phyloP scores from a whole-genome alignment of 2,888 invertebrate species.

The Adela reaumurella region DNA sequence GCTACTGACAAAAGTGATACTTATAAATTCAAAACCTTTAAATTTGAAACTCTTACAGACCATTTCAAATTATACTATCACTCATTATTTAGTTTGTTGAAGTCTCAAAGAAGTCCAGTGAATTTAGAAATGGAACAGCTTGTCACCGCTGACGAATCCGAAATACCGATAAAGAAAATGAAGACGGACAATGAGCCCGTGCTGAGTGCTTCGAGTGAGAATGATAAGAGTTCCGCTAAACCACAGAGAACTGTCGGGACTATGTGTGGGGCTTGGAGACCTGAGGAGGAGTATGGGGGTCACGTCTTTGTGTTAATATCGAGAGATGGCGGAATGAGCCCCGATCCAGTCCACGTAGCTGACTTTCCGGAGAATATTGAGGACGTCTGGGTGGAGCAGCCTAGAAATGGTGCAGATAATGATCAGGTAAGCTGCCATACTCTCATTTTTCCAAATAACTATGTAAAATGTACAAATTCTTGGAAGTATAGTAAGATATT shows the following conservation, averaged over 20 bases:
- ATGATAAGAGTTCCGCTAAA: slow-evolving; percentile 19
- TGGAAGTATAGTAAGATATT: too few relatives aligned
- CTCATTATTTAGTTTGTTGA: too few relatives aligned
- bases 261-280: slow-evolving; percentile 51
- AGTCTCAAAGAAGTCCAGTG: too few relatives aligned
- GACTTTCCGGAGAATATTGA: slow-evolving; percentile 47
- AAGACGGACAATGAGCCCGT: background rate
- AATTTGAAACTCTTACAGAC: too few relatives aligned
- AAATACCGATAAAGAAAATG: background rate
- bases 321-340: slow-evolving; percentile 34
- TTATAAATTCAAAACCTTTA: too few relatives aligned
- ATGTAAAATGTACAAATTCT: too few relatives aligned
- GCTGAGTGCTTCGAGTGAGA: slow-evolving; percentile 6
- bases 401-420: slow-evolving; percentile 19
- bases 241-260: slow-evolving; percentile 41
- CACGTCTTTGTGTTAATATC: slow-evolving; percentile 38
- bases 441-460: too few relatives aligned
- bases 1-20: too few relatives aligned
- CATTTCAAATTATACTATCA: too few relatives aligned
- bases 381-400: slow-evolving; percentile 42
- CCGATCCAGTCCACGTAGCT: slow-evolving; percentile 34
- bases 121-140: too few relatives aligned
- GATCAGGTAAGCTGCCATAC: slow-evolving; percentile 24
- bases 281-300: slow-evolving; percentile 45
- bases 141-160: too few relatives aligned